Conservation (phyloP, 2,113 vertebrate species). For the Gavia stellata region DNA sequence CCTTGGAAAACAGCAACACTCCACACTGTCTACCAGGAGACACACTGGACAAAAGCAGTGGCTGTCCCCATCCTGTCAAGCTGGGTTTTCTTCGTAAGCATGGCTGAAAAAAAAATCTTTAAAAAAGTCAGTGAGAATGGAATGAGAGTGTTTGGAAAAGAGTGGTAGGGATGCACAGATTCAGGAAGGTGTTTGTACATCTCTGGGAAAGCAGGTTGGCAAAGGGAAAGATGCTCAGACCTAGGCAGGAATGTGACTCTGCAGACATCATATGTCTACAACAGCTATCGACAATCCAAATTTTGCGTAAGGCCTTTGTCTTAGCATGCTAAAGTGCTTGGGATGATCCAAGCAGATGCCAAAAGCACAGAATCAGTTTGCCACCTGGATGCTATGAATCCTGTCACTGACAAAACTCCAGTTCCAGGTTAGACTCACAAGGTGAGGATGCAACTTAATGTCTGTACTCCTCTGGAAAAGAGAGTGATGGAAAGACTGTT, state of each 20-base stretch:
- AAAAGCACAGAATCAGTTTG: background rate
- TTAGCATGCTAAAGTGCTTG: background rate
- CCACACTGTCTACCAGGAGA: background rate
- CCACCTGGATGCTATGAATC: background rate
- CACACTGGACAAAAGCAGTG: background rate
- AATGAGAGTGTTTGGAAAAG: background rate
- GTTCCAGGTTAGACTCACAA: no score
- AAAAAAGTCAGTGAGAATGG: background rate
- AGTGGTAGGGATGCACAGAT: background rate
- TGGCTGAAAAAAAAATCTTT: background rate
- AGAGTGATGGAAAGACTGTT: no score
- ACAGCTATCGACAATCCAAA: background rate
- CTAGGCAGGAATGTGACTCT: background rate
- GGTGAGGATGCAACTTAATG: background rate
- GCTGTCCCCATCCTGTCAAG: background rate
- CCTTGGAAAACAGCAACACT: background rate
- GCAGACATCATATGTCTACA: no score
- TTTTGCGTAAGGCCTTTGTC: background rate
- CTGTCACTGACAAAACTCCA: background rate
- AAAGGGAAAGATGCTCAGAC: background rate
- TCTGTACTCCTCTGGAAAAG: background rate
- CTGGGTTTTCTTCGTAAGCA: background rate
- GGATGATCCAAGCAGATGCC: background rate
- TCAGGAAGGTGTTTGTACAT: background rate
- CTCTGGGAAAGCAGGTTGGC: background rate